These are phyloP conservation scores for Rhizomys pruinosus DNA, from an alignment of 2,113 vertebrate genomes.

Conservation along the genomic window DNA sequence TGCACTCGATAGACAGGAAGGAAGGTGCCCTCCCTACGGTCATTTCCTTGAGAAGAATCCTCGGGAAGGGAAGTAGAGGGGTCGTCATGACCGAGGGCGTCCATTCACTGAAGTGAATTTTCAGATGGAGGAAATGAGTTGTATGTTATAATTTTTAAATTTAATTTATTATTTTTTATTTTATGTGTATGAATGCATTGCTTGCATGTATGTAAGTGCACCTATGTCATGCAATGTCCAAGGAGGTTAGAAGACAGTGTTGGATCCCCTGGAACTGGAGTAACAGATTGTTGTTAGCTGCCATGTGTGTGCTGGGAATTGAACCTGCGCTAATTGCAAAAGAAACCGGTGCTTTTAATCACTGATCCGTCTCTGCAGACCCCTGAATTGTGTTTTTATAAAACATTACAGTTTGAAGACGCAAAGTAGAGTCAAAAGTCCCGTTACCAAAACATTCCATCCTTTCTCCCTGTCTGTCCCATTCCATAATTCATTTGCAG, in stretches of 20 bases:
- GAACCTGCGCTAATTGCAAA: too few relatives aligned
- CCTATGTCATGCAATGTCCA: too few relatives aligned
- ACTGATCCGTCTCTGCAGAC: too few relatives aligned
- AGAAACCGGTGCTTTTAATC: too few relatives aligned
- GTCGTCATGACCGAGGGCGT: background rate
- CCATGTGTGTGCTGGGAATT: too few relatives aligned
- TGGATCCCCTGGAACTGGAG: too few relatives aligned
- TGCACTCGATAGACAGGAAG: background rate
- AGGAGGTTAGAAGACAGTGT: too few relatives aligned
- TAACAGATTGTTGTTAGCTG: too few relatives aligned
- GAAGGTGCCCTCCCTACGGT: background rate
- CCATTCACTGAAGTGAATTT: constrained; percentile 1
- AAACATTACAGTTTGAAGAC: background rate
- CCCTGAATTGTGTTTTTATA: background rate
- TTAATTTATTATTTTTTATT: too few relatives aligned
- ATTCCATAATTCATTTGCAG: background rate
- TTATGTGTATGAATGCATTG: too few relatives aligned
- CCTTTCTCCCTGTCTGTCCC: background rate
- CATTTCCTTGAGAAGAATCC: background rate
- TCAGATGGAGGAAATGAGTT: background rate
- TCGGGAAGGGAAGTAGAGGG: background rate
- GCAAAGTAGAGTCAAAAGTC: background rate
- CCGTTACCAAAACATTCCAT: background rate
- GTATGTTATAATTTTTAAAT: too few relatives aligned
- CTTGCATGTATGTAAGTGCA: too few relatives aligned